A percentile compares a stretch with the other conserved stretches of the same genome.
Evolutionary conservation across 2,113 vertebrate species (phyloP).

Genomic region (Condylura cristata): DNA sequence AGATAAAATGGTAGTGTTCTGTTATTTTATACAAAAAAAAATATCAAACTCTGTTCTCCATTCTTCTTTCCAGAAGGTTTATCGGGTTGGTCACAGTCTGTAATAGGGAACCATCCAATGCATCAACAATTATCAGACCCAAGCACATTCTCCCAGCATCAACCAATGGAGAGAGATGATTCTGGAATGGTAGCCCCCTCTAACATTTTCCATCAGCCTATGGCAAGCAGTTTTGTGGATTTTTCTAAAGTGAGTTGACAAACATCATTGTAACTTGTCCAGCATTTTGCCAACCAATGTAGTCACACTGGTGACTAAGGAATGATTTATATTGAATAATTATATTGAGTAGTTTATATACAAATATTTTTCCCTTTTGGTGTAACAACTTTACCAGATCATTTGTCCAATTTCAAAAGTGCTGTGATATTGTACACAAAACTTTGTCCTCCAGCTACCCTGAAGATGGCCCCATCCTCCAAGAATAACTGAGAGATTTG

Average conservation of each 20-base stretch:
- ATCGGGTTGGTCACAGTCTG: slow-evolving; percentile 98
- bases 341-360: not conserved
- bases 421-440: not conserved
- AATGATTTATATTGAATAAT: slow-evolving; percentile 16
- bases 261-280: slow-evolving; percentile 51
- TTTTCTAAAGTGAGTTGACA: slow-evolving; percentile 94
- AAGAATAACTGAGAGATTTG: not conserved
- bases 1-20: slow-evolving; percentile 55
- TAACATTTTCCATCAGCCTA: slow-evolving; percentile 97
- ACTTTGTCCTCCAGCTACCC: not conserved
- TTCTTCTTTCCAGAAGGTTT: slow-evolving; percentile 91
- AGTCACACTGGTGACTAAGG: slow-evolving; percentile 49
- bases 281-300: slow-evolving; percentile 24
- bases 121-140: slow-evolving; percentile 96
- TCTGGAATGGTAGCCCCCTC: slow-evolving; percentile 97
- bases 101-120: slow-evolving; percentile 96
- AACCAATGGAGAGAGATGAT: slow-evolving; percentile 98
- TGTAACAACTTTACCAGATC: slow-evolving; percentile 7
- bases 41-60: slow-evolving; percentile 57
- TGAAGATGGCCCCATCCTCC: not conserved
- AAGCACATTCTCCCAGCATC: slow-evolving; percentile 97
- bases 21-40: slow-evolving; percentile 61
- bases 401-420: slow-evolving; percentile 44
- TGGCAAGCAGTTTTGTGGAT: slow-evolving; percentile 98
- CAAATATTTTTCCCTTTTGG: slow-evolving; percentile 50